These are phyloP conservation scores for Bubo bubo DNA, from an alignment of 2,113 vertebrate species.

Conservation along the genomic window DNA sequence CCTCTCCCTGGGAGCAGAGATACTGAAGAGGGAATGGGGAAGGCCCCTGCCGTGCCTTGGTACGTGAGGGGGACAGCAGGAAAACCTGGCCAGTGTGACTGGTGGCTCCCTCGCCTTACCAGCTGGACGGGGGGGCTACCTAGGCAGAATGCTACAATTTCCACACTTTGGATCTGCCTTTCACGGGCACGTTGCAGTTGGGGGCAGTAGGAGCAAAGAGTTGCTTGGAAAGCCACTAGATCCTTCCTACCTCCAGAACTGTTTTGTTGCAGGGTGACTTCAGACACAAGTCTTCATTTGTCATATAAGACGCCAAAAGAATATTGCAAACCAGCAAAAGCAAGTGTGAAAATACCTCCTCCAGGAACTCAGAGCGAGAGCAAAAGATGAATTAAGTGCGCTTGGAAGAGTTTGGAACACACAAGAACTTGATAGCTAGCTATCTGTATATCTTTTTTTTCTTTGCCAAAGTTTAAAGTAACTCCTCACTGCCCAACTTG, in stretches of 20 bases:
- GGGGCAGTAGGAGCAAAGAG: neutral
- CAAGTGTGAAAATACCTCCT: slow-evolving; percentile 72
- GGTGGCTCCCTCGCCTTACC: neutral
- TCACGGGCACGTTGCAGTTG: neutral
- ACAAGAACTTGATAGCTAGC: slow-evolving; percentile 58
- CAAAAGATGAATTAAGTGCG: slow-evolving; percentile 32
- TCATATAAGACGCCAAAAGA: slow-evolving; percentile 82
- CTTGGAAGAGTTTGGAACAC: slow-evolving; percentile 59
- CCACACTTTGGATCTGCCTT: neutral
- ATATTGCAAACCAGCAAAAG: neutral
- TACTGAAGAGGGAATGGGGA: neutral
- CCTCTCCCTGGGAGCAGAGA: neutral
- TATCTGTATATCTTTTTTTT: slow-evolving; percentile 49
- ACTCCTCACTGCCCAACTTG: slow-evolving; percentile 61
- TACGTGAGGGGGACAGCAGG: rapidly evolving
- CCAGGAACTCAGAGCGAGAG: slow-evolving; percentile 61
- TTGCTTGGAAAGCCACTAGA: neutral
- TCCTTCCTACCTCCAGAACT: neutral
- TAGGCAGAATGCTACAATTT: too few relatives aligned
- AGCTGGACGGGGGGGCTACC: neutral
- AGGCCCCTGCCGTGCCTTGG: neutral
- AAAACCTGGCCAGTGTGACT: neutral
- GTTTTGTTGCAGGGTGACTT: slow-evolving; percentile 88
- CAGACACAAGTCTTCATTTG: slow-evolving; percentile 96
- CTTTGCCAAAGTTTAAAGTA: slow-evolving; percentile 79